Percentiles rank a stretch among this genome's conserved stretches.
phyloP scores from a whole-genome alignment of 2,113 vertebrate species.

The Spheniscus mendiculus region DNA sequence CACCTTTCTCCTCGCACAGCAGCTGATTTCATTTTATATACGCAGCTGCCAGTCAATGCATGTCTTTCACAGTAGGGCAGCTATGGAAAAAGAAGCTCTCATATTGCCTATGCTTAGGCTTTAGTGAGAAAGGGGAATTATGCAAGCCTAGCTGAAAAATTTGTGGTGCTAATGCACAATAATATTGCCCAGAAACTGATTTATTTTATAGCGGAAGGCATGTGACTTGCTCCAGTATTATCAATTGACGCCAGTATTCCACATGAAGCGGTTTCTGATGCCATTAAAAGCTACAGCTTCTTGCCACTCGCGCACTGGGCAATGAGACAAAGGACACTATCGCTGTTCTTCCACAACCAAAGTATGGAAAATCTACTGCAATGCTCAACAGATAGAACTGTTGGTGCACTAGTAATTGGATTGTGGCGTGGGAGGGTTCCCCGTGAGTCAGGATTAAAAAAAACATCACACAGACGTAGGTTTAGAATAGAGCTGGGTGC shows the following conservation, averaged over 20 bases:
- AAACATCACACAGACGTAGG: too few relatives aligned
- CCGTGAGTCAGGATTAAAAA: not conserved
- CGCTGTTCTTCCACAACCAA: not conserved
- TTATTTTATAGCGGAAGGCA: not conserved
- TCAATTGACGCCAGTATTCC: not conserved
- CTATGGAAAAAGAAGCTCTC: not conserved
- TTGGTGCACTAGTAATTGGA: not conserved
- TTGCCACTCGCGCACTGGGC: not conserved
- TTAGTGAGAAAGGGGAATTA: too few relatives aligned
- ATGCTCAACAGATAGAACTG: not conserved
- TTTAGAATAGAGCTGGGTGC: not conserved
- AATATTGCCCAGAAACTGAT: not conserved
- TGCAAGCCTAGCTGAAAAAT: not conserved
- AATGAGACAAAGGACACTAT: not conserved
- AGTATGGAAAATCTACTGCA: not conserved
- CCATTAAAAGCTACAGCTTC: not conserved
- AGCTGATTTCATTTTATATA: rapidly evolving
- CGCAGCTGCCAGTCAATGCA: rapidly evolving
- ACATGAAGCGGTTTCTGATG: not conserved
- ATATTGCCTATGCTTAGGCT: not conserved
- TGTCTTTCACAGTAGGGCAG: not conserved
- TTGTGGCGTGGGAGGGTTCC: not conserved
- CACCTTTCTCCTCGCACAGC: not conserved
- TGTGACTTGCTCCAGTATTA: not conserved
- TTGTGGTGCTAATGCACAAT: not conserved